Evolutionary conservation across 2,797 vertebrate species (phyloP).

Genomic region (Hyperoplus lanceolatus): DNA sequence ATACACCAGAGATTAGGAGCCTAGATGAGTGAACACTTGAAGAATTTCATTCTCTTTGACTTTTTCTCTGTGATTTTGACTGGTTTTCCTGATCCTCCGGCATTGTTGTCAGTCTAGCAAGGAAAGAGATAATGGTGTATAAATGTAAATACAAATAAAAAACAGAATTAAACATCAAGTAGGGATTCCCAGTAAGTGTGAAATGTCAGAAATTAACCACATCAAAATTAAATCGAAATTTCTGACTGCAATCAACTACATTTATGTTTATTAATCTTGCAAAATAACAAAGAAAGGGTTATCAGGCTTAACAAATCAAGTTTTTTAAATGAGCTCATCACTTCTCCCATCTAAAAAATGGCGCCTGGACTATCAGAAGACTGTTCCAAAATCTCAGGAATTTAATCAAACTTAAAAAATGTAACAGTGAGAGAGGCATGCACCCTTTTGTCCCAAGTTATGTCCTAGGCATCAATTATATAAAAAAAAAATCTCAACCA

Average conservation of each 20-base stretch:
- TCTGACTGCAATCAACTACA: no score
- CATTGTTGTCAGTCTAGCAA: constrained; percentile 91
- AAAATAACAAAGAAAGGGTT: background rate
- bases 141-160: constrained; percentile 9
- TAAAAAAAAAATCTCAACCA: background rate
- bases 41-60: constrained; percentile 96
- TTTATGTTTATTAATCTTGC: no score
- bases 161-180: constrained; percentile 2
- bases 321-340: constrained; percentile 13
- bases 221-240: no score
- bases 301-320: background rate
- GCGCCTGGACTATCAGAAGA: background rate
- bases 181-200: background rate
- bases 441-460: background rate
- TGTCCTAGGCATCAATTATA: background rate
- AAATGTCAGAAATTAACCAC: background rate
- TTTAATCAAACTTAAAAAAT: background rate
- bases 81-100: constrained; percentile 90
- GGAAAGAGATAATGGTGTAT: constrained; percentile 31
- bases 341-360: background rate
- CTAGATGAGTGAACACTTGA: constrained; percentile 95
- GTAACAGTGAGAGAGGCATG: background rate
- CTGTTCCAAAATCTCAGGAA: background rate
- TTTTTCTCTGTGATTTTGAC: constrained; percentile 97
- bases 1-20: background rate